These are phyloP conservation scores for Amphimallon solstitiale DNA, from an alignment of 2,888 invertebrate species.

Conservation along the genomic window DNA sequence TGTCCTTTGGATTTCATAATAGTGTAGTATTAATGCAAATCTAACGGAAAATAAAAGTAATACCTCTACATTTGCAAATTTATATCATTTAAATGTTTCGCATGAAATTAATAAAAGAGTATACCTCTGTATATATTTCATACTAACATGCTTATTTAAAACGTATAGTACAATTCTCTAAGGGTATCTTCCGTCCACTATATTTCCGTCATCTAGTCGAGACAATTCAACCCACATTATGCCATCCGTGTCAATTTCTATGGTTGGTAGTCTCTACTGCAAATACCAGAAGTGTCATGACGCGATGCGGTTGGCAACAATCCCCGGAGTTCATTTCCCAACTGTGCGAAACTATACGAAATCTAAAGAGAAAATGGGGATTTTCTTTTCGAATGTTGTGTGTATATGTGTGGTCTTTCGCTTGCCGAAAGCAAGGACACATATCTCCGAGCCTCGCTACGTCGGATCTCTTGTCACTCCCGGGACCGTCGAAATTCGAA, in stretches of 20 bases:
- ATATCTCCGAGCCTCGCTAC: conserved; percentile 54
- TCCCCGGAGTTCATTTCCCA: conserved; percentile 70
- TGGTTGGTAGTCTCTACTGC: conserved; percentile 66
- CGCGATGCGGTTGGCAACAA: conserved; percentile 73
- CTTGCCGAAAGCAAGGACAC: conserved; percentile 12
- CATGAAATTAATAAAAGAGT: too few relatives aligned
- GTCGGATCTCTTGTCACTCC: conserved; percentile 13
- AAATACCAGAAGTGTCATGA: conserved; percentile 28
- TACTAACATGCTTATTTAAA: background rate
- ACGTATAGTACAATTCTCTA: conserved; percentile 17
- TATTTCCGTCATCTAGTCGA: conserved; percentile 72
- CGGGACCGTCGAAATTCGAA: conserved; percentile 29
- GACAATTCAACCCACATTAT: conserved; percentile 70
- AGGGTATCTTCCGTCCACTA: conserved; percentile 22
- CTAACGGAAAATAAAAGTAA: too few relatives aligned
- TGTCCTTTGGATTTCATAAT: too few relatives aligned
- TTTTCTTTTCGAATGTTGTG: conserved; percentile 58
- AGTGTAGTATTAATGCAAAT: too few relatives aligned
- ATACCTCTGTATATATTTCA: too few relatives aligned
- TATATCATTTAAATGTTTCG: too few relatives aligned
- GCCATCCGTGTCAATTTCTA: conserved; percentile 77
- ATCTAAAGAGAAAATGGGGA: conserved; percentile 68
- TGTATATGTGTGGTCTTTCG: background rate
- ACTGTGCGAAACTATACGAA: conserved; percentile 62
- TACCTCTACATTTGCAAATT: too few relatives aligned